phyloP scores from a whole-genome alignment of 2,888 invertebrate species.

The Atethmia centrago region DNA sequence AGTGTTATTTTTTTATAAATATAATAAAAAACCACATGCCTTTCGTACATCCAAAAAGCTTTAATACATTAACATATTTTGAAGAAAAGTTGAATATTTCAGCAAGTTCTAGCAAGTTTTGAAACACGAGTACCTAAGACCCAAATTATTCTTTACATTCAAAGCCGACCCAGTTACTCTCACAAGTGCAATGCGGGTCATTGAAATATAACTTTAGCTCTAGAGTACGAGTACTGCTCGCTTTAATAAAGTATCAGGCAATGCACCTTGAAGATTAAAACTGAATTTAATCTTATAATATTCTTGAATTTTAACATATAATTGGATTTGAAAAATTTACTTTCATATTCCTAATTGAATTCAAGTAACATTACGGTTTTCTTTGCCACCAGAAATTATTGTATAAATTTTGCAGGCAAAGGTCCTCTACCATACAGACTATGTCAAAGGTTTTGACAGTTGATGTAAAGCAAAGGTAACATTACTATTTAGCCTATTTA shows the following conservation, averaged over 20 bases:
- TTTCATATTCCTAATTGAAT: constrained; percentile 12
- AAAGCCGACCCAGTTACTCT: constrained; percentile 53
- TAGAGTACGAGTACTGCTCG: constrained; percentile 11
- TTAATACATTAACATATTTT: constrained; percentile 41
- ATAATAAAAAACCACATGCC: not conserved
- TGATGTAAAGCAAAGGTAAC: not conserved
- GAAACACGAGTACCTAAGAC: constrained; percentile 38
- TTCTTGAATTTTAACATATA: constrained; percentile 28
- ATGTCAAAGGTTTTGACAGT: not conserved
- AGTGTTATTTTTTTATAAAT: not conserved
- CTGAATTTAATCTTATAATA: constrained; percentile 36
- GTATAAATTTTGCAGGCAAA: not conserved
- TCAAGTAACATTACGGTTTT: constrained; percentile 11
- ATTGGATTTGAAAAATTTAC: constrained; percentile 8
- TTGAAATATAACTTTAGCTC: constrained; percentile 43
- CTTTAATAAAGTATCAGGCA: constrained; percentile 50
- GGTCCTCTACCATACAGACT: not conserved
- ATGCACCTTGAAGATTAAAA: constrained; percentile 34
- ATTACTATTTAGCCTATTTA: not conserved
- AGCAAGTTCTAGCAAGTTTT: constrained; percentile 30
- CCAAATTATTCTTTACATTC: constrained; percentile 55
- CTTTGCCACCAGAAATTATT: not conserved
- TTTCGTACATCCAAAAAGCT: constrained; percentile 21
- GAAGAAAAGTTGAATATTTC: constrained; percentile 42
- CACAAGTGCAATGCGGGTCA: constrained; percentile 53